Evolutionary conservation across 2,113 vertebrate genomes (phyloP), one percentile per base, ranked within the genome.

Genomic region (Nestor notabilis): DNA sequence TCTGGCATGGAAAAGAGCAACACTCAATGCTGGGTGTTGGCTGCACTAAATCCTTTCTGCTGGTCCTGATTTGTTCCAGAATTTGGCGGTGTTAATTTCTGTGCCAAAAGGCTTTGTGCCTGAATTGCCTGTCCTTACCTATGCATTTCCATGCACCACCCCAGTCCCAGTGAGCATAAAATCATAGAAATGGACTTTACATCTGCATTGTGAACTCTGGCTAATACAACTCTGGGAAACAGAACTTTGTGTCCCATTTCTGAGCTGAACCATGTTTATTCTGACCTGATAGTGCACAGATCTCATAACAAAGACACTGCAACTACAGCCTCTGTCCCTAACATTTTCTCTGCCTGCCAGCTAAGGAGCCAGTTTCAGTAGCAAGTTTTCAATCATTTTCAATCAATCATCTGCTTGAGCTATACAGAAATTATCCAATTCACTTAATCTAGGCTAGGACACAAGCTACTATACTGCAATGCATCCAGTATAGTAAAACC

Each of bases 161-260:
- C 7, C 11, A 1, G 12, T 20, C 17, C 1, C 27, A 65, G 9
- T 2, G 17, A 39, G 19, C 44, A 27, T 20, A 78, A 68, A 89
- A 50, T 12, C 35, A 39, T 52, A 47, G 39, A 76, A 68, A 70
- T 1, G 24, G 24, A n/a, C 11, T 66, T 69, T 21, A 44, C 4
- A 25, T 44, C 55, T 3, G 1, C 47, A 31, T 12, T 66, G 44
- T 70, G 37, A 87, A 52, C 20, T 44, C n/a, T 43, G 49, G 18
- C 44, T 74, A 39, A 44, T 21, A 28, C 0, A 0, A 4, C 29
- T 65, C 7, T n/a, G 41, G n/a, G 39, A 90, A 84, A 58, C 1
- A 63, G 0, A 84, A 58, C 37, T 43, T 63, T 28, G 12, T 9
- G 12, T 56, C 37, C 14, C 24, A 2, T 1, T 5, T 41, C 46